Evolutionary conservation across 1,140 invertebrate species (phyloP), one percentile per base, ranked within the genome.

Genomic region (Aphidius ervi): DNA sequence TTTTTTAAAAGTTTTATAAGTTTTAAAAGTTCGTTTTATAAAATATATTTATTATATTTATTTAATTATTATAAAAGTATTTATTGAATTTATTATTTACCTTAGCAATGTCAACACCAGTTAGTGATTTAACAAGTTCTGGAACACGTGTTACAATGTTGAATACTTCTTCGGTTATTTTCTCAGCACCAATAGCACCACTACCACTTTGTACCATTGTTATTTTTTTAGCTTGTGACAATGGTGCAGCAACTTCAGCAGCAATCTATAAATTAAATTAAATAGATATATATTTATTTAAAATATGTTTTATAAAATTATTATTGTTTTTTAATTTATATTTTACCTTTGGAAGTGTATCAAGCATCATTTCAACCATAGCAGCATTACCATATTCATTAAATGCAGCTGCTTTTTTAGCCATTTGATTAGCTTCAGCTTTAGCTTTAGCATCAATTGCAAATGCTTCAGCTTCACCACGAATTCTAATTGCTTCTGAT

Each of bases 331-430:
- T 10, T n/a, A n/a, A 48, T n/a, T 48, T n/a, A n/a, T 16, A 1
- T 49, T 63, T 65, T 82, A 97, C 95, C 86, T 95, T 97, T 46
- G 96, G 95, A 70, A 98, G 78, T n/a, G 91, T 93, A 58, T 97
- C 93, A 23, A 99, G 84, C 71, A 97, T 88, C 95, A 98, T 98
- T 70, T 98, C 95, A 56, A 97, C 87, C 88, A 98, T 95, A 43
- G 96, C 96, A 52, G 96, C 95, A 64, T 93, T 93, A 65, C 94
- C 92, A 74, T 97, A 99, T 72, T 97, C 93, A 72, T 91, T 93
- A 87, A 90, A 98, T 31, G 96, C 96, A 68, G 96, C 94, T 8
- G 95, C 96, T 75, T 98, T 98, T 79, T 94, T 94, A 1, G 90
- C 87, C 91, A 98, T 96, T 81, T 96, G 94, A 79, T 95, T 94